phyloP scores from a whole-genome alignment of 2,888 invertebrate species.

The Notocelia uddmanniana region DNA sequence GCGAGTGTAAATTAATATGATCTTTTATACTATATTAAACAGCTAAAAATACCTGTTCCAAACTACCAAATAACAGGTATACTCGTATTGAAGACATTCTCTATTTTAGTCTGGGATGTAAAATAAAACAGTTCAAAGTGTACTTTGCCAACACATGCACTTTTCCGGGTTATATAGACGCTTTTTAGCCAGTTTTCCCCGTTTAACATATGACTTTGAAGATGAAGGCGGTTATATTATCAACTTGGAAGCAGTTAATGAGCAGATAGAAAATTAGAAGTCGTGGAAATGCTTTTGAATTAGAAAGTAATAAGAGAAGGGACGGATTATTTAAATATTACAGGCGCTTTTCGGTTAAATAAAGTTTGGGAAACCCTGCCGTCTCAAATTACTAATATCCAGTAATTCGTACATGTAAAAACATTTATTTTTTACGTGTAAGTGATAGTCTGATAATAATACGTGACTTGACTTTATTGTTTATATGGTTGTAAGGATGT shows the following conservation, averaged over 20 bases:
- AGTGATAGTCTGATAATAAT: too few relatives aligned
- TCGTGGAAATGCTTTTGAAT: neutral
- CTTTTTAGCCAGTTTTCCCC: neutral
- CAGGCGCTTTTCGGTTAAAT: too few relatives aligned
- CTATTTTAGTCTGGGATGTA: constrained; percentile 1
- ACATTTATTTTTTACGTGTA: too few relatives aligned
- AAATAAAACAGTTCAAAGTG: constrained; percentile 20
- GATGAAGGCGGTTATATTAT: neutral
- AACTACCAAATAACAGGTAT: constrained; percentile 1
- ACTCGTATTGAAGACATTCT: neutral
- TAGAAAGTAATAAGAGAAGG: neutral
- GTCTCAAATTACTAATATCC: too few relatives aligned
- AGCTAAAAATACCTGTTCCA: neutral
- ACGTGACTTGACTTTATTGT: too few relatives aligned
- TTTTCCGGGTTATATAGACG: neutral
- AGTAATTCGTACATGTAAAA: too few relatives aligned
- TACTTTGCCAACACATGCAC: constrained; percentile 10
- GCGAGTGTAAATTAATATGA: neutral
- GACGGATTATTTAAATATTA: neutral
- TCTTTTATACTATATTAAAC: neutral
- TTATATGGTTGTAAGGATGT: too few relatives aligned
- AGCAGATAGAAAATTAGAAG: neutral
- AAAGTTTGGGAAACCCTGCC: too few relatives aligned
- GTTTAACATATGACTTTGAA: constrained; percentile 1
- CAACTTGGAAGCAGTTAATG: neutral